Percentiles rank a stretch among this genome's conserved stretches.
Evolutionary conservation across 2,888 invertebrate genomes (phyloP).

Genomic region (Callinectes sapidus): DNA sequence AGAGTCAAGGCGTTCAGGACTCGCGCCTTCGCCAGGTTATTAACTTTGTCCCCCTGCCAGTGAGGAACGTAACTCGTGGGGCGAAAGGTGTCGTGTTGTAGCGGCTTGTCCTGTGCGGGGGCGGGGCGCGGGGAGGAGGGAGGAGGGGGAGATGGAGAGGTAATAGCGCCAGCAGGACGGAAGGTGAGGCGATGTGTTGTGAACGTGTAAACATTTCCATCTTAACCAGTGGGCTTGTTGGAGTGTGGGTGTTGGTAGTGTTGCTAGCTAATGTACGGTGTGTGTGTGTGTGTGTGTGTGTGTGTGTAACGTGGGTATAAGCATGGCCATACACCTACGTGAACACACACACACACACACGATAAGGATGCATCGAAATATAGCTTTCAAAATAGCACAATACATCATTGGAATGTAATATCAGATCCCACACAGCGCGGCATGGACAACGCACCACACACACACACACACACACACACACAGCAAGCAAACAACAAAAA

Average conservation of each 20-base stretch:
- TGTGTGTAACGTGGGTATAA: too few relatives aligned
- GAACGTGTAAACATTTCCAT: neutral
- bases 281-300: too few relatives aligned
- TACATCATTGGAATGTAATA: too few relatives aligned
- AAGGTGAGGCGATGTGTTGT: neutral
- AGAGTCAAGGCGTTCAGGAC: constrained; percentile 1
- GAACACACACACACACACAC: constrained; percentile 17
- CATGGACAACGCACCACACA: too few relatives aligned
- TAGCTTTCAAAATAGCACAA: too few relatives aligned
- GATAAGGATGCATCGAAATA: too few relatives aligned
- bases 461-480: too few relatives aligned
- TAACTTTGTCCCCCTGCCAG: constrained; percentile 30
- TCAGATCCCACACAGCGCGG: too few relatives aligned
- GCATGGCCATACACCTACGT: neutral
- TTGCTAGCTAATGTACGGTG: too few relatives aligned
- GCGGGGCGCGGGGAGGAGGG: too few relatives aligned
- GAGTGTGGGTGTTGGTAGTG: neutral
- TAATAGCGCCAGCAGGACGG: neutral
- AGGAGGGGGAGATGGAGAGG: neutral
- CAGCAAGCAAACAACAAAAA: too few relatives aligned
- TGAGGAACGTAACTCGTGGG: constrained; percentile 13
- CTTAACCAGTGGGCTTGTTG: too few relatives aligned
- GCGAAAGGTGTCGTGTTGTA: constrained; percentile 28
- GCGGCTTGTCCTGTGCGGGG: neutral
- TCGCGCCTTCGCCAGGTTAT: constrained; percentile 26